Base-by-base conservation (phyloP, 2,888 invertebrate species). In the Lasioglossum calceatum region DNA sequence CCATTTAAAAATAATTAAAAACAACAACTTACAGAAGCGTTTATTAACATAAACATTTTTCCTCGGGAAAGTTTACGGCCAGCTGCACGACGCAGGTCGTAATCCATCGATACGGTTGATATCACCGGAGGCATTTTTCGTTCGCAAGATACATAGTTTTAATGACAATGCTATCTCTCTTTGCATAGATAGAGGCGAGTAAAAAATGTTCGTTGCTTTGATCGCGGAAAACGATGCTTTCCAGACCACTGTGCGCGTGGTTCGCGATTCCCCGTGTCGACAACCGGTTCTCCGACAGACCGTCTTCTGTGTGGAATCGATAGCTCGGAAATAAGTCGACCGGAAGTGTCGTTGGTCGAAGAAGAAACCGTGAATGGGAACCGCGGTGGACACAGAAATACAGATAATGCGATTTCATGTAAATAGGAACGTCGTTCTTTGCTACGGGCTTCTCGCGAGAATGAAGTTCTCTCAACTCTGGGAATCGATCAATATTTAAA, bases 261-360 rank as follows among this genome's bases (percentile, higher is more conserved):
- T 44, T 54, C 61, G 58, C 70, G 16, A 88, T 81, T 81, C 74
- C 85, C 77, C n/a, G 39, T 23, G 86, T 81, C 80, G 80, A 77
- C 58, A 79, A 85, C 84, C 82, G 87, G 85, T 88, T 86, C 71
- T 1, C 50, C 42, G 81, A 90, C 88, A 88, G 88, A 82, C 81
- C 81, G 79, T 83, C 85, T 80, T 84, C 84, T 93, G 92, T 93
- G 91, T 89, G 90, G 54, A 81, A 86, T 76, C 81, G 84, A 58
- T 78, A 67, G 67, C 76, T 83, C 84, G 87, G 90, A 90, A 89
- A 88, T 78, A 82, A 88, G 39, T 77, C 85, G 73, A 44, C 75
- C 82, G 75, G 79, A 81, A 81, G 78, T 86, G 82, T 85, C 77
- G 61, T 42, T 7, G 70, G 54, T 23, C 54, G 67, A 67, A 67